Percentiles rank a stretch among this genome's conserved stretches.
phyloP scores from a whole-genome alignment of 2,797 vertebrate species.

The Anas acuta region DNA sequence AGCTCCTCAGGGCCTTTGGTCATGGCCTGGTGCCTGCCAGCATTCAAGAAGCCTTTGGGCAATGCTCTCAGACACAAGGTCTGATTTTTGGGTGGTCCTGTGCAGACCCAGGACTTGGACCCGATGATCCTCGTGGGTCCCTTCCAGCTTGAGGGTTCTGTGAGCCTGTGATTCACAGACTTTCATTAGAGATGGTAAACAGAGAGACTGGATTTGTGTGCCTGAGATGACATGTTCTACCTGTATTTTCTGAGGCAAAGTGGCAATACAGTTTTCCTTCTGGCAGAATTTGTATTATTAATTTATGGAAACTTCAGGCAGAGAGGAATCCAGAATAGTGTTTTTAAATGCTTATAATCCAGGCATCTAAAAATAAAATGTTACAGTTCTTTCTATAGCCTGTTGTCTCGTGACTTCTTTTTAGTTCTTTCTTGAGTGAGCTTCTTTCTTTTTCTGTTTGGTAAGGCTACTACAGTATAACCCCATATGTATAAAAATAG shows the following conservation, averaged over 20 bases:
- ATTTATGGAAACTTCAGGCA: not conserved
- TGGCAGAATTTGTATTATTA: not conserved
- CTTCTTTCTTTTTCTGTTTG: not conserved
- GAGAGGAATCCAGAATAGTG: not conserved
- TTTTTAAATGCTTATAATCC: not conserved
- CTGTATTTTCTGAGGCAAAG: not conserved
- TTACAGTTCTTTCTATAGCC: not conserved
- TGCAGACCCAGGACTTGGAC: too few relatives aligned
- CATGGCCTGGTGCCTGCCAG: too few relatives aligned
- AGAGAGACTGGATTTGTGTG: not conserved
- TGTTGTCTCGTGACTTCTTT: not conserved
- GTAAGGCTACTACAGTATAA: not conserved
- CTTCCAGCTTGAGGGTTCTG: too few relatives aligned
- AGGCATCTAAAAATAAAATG: not conserved
- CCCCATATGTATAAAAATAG: not conserved
- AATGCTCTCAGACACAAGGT: too few relatives aligned
- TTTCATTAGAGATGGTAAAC: not conserved
- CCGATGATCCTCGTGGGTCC: too few relatives aligned
- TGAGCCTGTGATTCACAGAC: not conserved
- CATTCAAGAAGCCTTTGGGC: too few relatives aligned
- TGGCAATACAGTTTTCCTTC: not conserved
- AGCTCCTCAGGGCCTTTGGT: too few relatives aligned
- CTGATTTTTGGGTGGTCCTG: too few relatives aligned
- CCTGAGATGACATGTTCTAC: not conserved
- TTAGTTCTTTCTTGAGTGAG: not conserved